phyloP scores from a whole-genome alignment of 1,140 invertebrate genomes.

The Drosophila punjabiensis region DNA sequence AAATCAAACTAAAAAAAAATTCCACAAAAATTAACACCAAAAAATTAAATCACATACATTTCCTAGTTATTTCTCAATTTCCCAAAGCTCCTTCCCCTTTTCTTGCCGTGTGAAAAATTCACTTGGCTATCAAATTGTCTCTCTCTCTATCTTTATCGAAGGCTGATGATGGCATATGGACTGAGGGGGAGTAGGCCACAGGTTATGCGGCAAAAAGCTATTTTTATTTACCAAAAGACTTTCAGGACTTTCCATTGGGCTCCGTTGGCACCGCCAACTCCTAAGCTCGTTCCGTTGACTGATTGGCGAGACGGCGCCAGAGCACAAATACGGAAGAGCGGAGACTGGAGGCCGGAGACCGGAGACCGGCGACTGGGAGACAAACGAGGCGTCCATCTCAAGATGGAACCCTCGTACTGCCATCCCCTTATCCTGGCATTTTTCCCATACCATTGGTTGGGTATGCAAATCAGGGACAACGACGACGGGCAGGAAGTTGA shows the following conservation, averaged over 20 bases:
- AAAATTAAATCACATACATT: neutral
- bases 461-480: conserved; percentile 73
- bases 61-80: neutral
- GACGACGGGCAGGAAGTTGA: conserved; percentile 73
- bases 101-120: neutral
- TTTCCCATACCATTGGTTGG: conserved; percentile 29
- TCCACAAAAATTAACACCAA: fast-evolving
- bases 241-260: neutral
- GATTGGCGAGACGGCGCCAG: conserved; percentile 69
- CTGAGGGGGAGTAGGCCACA: conserved; percentile 41
- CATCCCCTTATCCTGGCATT: neutral
- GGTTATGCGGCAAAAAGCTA: conserved; percentile 77
- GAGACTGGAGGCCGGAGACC: conserved; percentile 5
- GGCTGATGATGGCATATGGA: conserved; percentile 12
- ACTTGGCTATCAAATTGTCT: conserved; percentile 67
- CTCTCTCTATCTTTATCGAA: conserved; percentile 59
- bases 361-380: conserved; percentile 23
- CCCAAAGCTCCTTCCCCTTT: neutral
- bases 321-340: conserved; percentile 49
- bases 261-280: conserved; percentile 10
- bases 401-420: conserved; percentile 47
- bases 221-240: conserved; percentile 66
- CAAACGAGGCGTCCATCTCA: conserved; percentile 71
- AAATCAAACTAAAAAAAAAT: neutral
- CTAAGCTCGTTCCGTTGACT: conserved; percentile 50